Conservation (phyloP, 2,797 vertebrate species). For the Gymnothorax reevesii region DNA sequence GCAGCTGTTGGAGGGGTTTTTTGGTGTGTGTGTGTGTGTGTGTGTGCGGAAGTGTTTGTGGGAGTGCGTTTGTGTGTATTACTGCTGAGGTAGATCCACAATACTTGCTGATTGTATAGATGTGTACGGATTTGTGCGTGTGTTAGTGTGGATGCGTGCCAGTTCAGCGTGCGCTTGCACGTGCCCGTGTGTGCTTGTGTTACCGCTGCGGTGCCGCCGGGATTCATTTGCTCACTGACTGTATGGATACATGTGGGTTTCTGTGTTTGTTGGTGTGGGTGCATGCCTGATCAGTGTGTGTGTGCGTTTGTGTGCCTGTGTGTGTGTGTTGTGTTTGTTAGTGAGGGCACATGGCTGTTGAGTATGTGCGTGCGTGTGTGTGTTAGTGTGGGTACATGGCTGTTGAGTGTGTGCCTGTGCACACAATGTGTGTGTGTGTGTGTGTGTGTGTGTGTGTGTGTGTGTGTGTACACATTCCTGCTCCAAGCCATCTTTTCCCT, state of each 20-base stretch:
- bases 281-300: neutral
- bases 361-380: no score
- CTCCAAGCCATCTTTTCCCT: neutral
- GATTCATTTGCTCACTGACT: neutral
- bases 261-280: neutral
- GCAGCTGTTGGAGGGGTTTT: neutral
- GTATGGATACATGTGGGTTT: neutral
- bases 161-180: neutral
- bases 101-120: neutral
- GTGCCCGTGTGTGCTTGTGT: neutral
- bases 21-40: neutral
- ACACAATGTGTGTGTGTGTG: neutral
- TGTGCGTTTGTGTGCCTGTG: neutral
- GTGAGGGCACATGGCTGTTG: no score
- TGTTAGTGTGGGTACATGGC: no score
- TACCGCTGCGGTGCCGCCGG: neutral
- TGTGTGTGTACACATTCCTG: slow-evolving; percentile 20
- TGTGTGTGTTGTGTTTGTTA: neutral
- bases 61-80: neutral
- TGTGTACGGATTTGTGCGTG: neutral
- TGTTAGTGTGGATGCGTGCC: neutral
- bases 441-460: neutral
- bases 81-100: neutral
- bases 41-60: neutral
- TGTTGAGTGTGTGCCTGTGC: neutral